phyloP scores from a whole-genome alignment of 2,797 vertebrate genomes.

The Dendrocincla tyrannina region DNA sequence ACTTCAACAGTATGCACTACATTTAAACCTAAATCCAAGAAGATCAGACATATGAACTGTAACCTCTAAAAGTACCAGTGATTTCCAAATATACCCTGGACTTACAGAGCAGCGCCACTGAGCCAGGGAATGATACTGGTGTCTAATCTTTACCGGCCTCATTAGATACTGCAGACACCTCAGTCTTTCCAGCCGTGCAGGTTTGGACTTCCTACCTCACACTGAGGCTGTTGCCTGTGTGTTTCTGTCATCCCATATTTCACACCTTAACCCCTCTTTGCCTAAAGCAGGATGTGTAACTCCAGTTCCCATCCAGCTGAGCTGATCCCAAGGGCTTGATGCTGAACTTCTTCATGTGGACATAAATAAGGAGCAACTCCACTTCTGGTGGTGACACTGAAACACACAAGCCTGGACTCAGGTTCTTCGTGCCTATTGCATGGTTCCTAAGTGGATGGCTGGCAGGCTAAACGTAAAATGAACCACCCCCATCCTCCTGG shows the following conservation, averaged over 20 bases:
- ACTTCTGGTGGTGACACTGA: background rate
- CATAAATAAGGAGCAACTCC: background rate
- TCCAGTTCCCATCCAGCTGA: background rate
- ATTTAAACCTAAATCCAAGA: background rate
- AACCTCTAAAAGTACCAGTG: background rate
- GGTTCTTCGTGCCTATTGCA: background rate
- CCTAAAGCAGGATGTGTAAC: background rate
- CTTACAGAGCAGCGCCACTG: background rate
- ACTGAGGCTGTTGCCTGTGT: background rate
- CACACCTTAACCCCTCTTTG: background rate
- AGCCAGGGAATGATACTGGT: background rate
- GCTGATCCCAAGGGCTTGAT: background rate
- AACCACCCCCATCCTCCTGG: background rate
- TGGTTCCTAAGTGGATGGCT: background rate
- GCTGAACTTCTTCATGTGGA: background rate
- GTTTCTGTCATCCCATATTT: background rate
- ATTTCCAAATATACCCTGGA: background rate
- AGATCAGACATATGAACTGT: background rate
- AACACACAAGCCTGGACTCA: background rate
- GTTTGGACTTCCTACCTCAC: background rate
- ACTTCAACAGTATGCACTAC: background rate
- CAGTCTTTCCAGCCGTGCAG: background rate
- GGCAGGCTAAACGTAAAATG: slow-evolving; percentile 15
- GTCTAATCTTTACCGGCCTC: background rate
- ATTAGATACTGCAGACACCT: background rate